Base-by-base conservation (phyloP, 2,888 invertebrate genomes). In the Drosophila greeni region DNA sequence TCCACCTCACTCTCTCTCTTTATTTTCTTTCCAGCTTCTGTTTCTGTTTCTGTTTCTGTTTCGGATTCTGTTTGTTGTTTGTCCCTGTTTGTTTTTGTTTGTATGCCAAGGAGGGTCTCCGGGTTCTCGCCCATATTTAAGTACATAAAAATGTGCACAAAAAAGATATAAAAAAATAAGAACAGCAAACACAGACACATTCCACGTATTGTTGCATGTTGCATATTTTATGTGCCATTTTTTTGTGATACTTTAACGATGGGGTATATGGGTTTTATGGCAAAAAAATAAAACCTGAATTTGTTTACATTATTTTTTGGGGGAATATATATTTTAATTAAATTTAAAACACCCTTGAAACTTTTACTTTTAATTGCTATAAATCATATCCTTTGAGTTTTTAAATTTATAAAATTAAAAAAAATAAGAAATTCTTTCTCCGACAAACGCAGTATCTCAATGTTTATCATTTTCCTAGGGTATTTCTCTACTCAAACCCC, bases 101-200 rank as follows among this genome's bases (percentile, higher is more conserved):
- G 72, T 69, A 72, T 78, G 82, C 82, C 76, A 76, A 69, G 71
- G 64, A 69, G 71, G 64, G 79, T 80, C 66, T 76, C 71, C 67
- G 66, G 70, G 64, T 72, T 74, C 67, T 48, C 45, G 26, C 20
- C 31, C 45, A 47, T 47, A 47, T 47, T 59, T 67, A 40, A 59
- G 37, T 56, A 37, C 55, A 56, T 49, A 53, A 34, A 67, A 56
- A 60, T 48, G 54, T 37, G 40, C 3, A 31, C 43, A 40, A 40
- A 40, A 23, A 29, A 42, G n/a, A n/a, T n/a, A n/a, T n/a, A 37
- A 37, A 18, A 11, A 20, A 11, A 37, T 29, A 9, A 7, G 23
- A n/a, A 43, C 36, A 43, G 31, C 39, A 59, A 40, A 45, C 45
- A 31, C 26, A 42, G 23, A 29, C 29, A 53, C 31, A 48, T 16